These are phyloP conservation scores for Aproaerema taeniolella DNA, from an alignment of 2,888 invertebrate genomes.

Conservation along the genomic window DNA sequence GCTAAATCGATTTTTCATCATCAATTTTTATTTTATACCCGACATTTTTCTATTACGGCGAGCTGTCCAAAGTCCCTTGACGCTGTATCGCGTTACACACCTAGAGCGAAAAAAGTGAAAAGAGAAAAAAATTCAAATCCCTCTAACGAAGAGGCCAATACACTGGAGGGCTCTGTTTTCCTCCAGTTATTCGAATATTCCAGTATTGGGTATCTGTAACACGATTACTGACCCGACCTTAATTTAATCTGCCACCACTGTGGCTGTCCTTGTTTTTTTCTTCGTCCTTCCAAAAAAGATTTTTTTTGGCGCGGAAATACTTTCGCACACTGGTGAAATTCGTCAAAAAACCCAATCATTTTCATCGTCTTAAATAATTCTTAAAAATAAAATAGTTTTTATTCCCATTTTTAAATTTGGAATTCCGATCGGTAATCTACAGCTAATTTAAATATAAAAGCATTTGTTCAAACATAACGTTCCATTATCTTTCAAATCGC, in stretches of 20 bases:
- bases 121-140: slow-evolving; percentile 59
- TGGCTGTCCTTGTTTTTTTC: slow-evolving; percentile 56
- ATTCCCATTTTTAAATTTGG: no score
- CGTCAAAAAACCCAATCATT: no score
- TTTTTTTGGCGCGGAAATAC: not conserved
- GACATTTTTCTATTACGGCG: slow-evolving; percentile 69
- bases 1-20: slow-evolving; percentile 53
- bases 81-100: slow-evolving; percentile 59
- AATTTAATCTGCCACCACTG: slow-evolving; percentile 63
- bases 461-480: not conserved
- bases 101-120: slow-evolving; percentile 49
- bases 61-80: slow-evolving; percentile 59
- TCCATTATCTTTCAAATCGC: slow-evolving; percentile 2
- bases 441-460: no score
- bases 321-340: no score
- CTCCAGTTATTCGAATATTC: slow-evolving; percentile 60
- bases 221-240: slow-evolving; percentile 73
- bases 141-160: slow-evolving; percentile 71
- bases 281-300: slow-evolving; percentile 38
- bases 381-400: no score
- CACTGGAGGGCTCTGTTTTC: slow-evolving; percentile 66
- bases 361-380: no score
- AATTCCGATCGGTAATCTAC: no score
- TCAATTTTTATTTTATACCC: slow-evolving; percentile 51
- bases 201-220: slow-evolving; percentile 72